Conservation (phyloP, 2,113 vertebrate species). For the Pedionomus torquatus region DNA sequence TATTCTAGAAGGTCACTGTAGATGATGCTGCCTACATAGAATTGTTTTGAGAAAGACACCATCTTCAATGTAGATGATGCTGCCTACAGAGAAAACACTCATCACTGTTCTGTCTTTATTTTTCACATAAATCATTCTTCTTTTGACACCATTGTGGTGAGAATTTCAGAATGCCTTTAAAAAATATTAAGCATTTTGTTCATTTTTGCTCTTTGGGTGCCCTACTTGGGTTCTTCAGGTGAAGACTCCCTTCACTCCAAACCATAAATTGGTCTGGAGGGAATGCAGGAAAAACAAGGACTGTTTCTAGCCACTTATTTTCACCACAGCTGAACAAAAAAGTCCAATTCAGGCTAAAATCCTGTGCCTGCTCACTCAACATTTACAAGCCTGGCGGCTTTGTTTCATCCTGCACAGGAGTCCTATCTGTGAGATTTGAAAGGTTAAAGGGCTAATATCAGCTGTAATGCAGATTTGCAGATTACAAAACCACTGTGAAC, state of each 20-base stretch:
- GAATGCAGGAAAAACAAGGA: neutral
- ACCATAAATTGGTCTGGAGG: neutral
- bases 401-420: neutral
- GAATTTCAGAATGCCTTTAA: neutral
- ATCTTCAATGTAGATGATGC: neutral
- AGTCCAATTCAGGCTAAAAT: neutral
- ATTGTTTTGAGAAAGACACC: neutral
- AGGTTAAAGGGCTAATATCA: conserved; percentile 48
- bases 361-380: neutral
- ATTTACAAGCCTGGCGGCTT: neutral
- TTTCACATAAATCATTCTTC: neutral
- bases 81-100: neutral
- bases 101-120: neutral
- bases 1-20: neutral
- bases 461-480: conserved; percentile 53
- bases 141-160: neutral
- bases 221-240: neutral
- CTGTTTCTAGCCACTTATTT: neutral
- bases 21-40: too few relatives aligned
- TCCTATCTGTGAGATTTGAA: conserved; percentile 16
- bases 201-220: neutral
- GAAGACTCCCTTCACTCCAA: neutral
- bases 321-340: neutral
- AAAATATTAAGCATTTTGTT: neutral
- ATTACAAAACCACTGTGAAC: conserved; percentile 40